Evolutionary conservation across 2,888 invertebrate genomes (phyloP).

Genomic region (Peribatodes rhomboidaria): DNA sequence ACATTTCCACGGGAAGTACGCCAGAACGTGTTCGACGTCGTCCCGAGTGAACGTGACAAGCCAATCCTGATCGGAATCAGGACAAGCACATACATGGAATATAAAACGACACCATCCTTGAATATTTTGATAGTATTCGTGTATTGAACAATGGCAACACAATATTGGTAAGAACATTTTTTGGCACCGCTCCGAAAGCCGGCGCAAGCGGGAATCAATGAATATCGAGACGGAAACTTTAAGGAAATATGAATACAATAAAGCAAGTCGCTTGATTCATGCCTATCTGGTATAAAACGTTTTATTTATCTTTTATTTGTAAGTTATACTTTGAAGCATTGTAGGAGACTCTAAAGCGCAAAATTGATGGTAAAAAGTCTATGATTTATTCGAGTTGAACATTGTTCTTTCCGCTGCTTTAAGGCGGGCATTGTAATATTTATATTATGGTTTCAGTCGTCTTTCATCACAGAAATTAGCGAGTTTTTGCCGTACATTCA

Average conservation of each 20-base stretch:
- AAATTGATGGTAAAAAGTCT: neutral
- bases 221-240: conserved; percentile 30
- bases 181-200: conserved; percentile 37
- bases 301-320: conserved; percentile 20
- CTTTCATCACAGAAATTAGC: too few relatives aligned
- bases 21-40: conserved; percentile 56
- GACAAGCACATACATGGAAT: conserved; percentile 68
- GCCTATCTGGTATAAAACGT: conserved; percentile 13
- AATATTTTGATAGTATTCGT: conserved; percentile 55
- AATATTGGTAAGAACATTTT: conserved; percentile 42
- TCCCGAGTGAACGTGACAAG: conserved; percentile 64
- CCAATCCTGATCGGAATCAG: conserved; percentile 72
- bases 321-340: conserved; percentile 12
- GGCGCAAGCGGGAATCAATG: conserved; percentile 34
- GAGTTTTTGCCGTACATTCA: too few relatives aligned
- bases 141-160: conserved; percentile 46
- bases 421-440: too few relatives aligned
- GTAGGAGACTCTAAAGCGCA: neutral
- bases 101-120: conserved; percentile 65
- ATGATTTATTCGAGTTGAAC: neutral
- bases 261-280: conserved; percentile 19
- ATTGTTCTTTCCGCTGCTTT: neutral
- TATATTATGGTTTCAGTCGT: too few relatives aligned
- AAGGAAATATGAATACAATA: conserved; percentile 36
- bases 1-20: conserved; percentile 60